phyloP scores from a whole-genome alignment of 2,888 invertebrate species.

The Nasonovia ribisnigri region DNA sequence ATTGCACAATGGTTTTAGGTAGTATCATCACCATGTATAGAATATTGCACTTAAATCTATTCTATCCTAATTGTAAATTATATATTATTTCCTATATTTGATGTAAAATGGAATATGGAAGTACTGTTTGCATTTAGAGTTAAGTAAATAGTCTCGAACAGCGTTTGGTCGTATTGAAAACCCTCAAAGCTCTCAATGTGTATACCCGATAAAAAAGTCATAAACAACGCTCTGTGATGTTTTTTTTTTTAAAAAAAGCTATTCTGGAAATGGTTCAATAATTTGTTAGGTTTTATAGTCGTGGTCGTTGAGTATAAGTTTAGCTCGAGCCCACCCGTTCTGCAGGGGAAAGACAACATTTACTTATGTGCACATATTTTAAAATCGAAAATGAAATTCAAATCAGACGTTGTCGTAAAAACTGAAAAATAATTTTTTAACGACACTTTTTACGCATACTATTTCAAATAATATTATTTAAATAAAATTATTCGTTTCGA shows the following conservation, averaged over 20 bases:
- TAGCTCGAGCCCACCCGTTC: not conserved
- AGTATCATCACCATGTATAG: not conserved
- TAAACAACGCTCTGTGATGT: not conserved
- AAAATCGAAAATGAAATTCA: constrained; percentile 24
- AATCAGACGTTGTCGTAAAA: constrained; percentile 50
- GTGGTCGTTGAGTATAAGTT: not conserved
- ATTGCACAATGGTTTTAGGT: not conserved
- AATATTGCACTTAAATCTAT: not conserved
- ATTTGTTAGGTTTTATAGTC: constrained; percentile 20
- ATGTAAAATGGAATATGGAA: not conserved
- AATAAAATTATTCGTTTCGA: constrained; percentile 3
- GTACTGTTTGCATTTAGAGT: not conserved
- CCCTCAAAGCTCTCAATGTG: not conserved
- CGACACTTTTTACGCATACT: not conserved
- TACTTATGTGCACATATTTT: not conserved
- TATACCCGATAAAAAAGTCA: not conserved
- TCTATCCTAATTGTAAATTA: not conserved
- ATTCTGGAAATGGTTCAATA: constrained; percentile 45
- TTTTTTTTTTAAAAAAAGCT: not conserved
- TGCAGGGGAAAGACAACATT: not conserved
- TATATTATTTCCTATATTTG: not conserved
- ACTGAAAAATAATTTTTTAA: not conserved
- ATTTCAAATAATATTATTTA: not conserved
- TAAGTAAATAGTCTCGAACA: not conserved
- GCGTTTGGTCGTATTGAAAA: not conserved